Percentiles rank a stretch among this genome's conserved stretches.
These are phyloP conservation scores for Gryllus longicercus DNA, from an alignment of 2,888 invertebrate genomes.

Conservation along the genomic window DNA sequence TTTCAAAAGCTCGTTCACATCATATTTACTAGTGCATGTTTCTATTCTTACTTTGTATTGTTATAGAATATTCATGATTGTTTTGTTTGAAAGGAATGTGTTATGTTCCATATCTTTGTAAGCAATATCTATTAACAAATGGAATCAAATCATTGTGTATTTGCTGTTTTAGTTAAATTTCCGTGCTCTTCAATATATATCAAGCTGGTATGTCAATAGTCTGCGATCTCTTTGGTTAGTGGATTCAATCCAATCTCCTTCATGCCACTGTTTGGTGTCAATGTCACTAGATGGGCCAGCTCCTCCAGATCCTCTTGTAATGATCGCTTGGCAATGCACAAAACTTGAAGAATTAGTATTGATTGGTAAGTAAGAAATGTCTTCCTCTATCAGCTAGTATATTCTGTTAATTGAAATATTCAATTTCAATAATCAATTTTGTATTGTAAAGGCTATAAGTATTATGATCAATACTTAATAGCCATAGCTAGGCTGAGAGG, in stretches of 20 bases:
- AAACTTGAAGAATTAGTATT: constrained; percentile 58
- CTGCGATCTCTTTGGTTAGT: constrained; percentile 60
- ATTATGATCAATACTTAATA: constrained; percentile 59
- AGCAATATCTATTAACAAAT: background rate
- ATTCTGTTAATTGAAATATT: background rate
- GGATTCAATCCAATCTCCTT: constrained; percentile 51
- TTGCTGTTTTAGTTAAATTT: constrained; percentile 51
- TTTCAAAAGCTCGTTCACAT: too few relatives aligned
- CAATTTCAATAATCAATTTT: constrained; percentile 22
- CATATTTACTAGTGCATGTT: background rate
- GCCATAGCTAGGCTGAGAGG: constrained; percentile 63
- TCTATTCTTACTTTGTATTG: too few relatives aligned
- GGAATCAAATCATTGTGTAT: background rate
- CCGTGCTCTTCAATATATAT: constrained; percentile 54
- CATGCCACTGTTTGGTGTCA: constrained; percentile 39
- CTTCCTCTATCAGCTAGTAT: background rate
- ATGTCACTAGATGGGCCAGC: constrained; percentile 40
- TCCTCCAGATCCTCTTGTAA: constrained; percentile 57
- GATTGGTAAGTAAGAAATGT: constrained; percentile 46
- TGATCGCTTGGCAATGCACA: constrained; percentile 64
- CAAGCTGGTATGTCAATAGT: constrained; percentile 52
- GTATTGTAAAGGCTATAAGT: constrained; percentile 53
- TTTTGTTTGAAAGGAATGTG: background rate
- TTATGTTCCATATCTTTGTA: background rate
- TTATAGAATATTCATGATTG: too few relatives aligned